Evolutionary conservation across 2,797 vertebrate species (phyloP).

Genomic region (Galagoides demidoff): DNA sequence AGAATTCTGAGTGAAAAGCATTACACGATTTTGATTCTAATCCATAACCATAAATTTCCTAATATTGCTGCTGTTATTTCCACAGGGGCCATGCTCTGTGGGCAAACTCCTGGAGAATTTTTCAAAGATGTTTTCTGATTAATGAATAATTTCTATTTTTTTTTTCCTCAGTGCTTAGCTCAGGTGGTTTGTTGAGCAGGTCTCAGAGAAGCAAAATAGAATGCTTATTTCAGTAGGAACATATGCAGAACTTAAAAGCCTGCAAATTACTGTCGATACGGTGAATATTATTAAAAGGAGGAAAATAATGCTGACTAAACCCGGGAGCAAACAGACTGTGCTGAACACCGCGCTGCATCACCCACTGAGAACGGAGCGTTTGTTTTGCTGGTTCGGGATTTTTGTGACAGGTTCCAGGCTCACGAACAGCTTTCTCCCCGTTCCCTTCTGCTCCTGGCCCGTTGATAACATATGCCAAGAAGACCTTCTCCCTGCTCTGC

Average conservation of each 20-base stretch:
- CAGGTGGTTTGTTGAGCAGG: slow-evolving; percentile 9
- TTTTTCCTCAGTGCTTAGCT: background rate
- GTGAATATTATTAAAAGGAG: slow-evolving; percentile 61
- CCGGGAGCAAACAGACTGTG: background rate
- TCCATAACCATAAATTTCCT: background rate
- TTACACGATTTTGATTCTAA: background rate
- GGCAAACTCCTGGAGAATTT: background rate
- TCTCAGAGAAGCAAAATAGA: background rate
- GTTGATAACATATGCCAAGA: background rate
- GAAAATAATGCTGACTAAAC: slow-evolving; percentile 21
- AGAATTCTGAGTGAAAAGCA: slow-evolving; percentile 50
- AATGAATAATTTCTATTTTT: background rate
- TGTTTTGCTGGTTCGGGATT: slow-evolving; percentile 61
- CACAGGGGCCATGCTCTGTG: accelerated
- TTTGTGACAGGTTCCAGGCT: slow-evolving; percentile 65
- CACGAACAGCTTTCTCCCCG: slow-evolving; percentile 45
- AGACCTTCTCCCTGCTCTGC: slow-evolving; percentile 21
- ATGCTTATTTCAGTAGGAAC: slow-evolving; percentile 57
- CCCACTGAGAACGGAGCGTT: slow-evolving; percentile 46
- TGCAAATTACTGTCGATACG: slow-evolving; percentile 67
- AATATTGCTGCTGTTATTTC: background rate
- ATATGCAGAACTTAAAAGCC: slow-evolving; percentile 59
- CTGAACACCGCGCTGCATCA: background rate
- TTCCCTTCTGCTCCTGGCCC: background rate
- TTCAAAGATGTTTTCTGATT: slow-evolving; percentile 30